Base-by-base conservation (phyloP, 2,113 vertebrate genomes). In the Butorides virescens region DNA sequence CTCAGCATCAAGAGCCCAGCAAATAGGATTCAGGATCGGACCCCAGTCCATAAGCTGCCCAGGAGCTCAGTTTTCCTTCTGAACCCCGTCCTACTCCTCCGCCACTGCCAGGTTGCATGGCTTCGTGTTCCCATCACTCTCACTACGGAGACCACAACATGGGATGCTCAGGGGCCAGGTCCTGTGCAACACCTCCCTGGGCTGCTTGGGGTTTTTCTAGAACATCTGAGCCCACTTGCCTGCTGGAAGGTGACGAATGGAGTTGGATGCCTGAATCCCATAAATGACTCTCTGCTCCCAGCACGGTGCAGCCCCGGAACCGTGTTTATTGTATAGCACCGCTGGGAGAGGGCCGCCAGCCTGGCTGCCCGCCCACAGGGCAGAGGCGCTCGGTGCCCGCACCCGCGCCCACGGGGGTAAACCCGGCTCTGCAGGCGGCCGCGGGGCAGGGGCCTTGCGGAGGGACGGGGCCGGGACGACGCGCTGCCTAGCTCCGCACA, bases 91-190 rank as follows among this genome's bases (percentile, higher is more conserved):
- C 63, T 59, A 42, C 44, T 76, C 29, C 73, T 52, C 74, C 44
- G 37, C 13, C 58, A 13, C 36, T 82, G 75, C 44, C 91, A 63
- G 55, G 34, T 37, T 36, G 34, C 32, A 13, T 12, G 32, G 44
- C 39, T 77, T 34, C 0, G 0, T 52, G 73, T 32, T 72, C 70
- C 49, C 5, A 0, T 63, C 62, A 20, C 34, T 66, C 47, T 42
- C 7, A 0, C 42, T 36, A 21, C 10, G 27, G 23, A 79, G 27
- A 30, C 11, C 47, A 0, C n/a, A 22, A 2, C 17, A 13, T 0
- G 1, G n/a, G 56, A 36, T 7, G 34, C 61, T 39, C 46, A 19
- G n/a, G 32, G 63, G 13, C 50, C 58, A 58, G 44, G 6, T 19
- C 50, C 62, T 55, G n/a, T 32, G 47, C 37, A 36, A 13, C 49